phyloP scores from a whole-genome alignment of 2,797 vertebrate species.

The Enteromius unitaeniatus region DNA sequence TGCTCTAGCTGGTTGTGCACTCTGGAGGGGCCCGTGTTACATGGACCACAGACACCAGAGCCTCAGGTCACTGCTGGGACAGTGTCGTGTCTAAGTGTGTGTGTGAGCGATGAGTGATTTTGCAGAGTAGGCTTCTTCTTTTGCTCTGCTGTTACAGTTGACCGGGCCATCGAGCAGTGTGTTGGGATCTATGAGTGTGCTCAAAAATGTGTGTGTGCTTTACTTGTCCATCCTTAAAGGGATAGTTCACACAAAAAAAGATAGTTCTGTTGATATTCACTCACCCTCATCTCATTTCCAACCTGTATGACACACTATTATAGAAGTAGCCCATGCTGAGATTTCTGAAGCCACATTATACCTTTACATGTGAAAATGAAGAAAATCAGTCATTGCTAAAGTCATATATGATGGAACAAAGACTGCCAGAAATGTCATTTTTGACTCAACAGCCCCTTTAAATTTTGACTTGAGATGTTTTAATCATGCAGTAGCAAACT shows the following conservation, averaged over 20 bases:
- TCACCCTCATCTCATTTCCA: neutral
- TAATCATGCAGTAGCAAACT: slow-evolving; percentile 35
- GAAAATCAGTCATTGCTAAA: neutral
- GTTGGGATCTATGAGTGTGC: neutral
- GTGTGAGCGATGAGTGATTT: slow-evolving; percentile 32
- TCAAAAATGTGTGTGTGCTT: slow-evolving; percentile 5
- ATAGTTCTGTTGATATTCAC: neutral
- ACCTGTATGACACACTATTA: neutral
- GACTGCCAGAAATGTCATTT: neutral
- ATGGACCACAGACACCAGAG: slow-evolving; percentile 74
- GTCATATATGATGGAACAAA: neutral
- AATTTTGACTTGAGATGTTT: slow-evolving; percentile 11
- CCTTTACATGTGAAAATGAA: neutral
- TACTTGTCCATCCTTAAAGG: slow-evolving; percentile 4
- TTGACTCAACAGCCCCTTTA: slow-evolving; percentile 1
- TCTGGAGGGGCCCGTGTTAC: slow-evolving; percentile 67
- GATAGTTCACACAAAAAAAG: neutral
- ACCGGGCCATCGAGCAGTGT: slow-evolving; percentile 18
- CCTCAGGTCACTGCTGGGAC: slow-evolving; percentile 73
- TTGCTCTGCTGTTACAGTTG: slow-evolving; percentile 21
- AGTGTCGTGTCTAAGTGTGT: slow-evolving; percentile 39
- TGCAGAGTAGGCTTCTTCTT: slow-evolving; percentile 24
- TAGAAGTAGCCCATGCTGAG: neutral
- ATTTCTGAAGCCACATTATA: neutral
- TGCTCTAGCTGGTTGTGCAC: slow-evolving; percentile 40